Evolutionary conservation across 30 jellyfish, hydroid and myxozoan species (phyloP), one percentile per base, ranked within the genome.

Genomic region (Hydractinia symbiolongicarpus): DNA sequence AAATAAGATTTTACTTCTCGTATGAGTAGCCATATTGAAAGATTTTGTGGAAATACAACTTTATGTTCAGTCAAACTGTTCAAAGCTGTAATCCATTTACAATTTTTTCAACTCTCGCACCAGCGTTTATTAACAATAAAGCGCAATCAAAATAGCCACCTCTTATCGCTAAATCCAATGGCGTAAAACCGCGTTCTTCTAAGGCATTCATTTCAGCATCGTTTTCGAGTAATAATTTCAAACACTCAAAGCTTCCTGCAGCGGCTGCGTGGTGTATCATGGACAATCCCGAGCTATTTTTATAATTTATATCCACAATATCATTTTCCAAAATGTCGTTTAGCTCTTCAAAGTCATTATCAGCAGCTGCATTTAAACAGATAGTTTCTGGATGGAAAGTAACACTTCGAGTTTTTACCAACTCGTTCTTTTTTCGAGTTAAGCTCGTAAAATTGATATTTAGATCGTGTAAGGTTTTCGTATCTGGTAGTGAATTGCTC

Each of bases 61-160:
- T 30, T 30, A 30, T 30, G 44, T 30, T 30, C 44, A 30, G 44
- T 30, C 44, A 30, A 30, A 30, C 44, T 30, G 2, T 30, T 30
- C 74, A 64, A 7, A n/a, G 17, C 74, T 64, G 74, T 2, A 64
- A 51, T 64, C 74, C 74, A 13, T 64, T 64, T 6, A 64, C 74
- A 0, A 64, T 6, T 4, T 64, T 64, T 64, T 64, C 74, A 44
- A 64, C 74, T 44, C 74, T 44, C 8, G 74, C 74, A 0, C 74
- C 74, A 6, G 74, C 74, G 16, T 64, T 64, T n/a, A 64, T 64
- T 13, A 64, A 4, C 40, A 64, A n/a, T 1, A 64, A 51, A 6
- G 74, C 74, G 74, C 74, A 64, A 64, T 64, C 74, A 4, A 64
- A 64, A 64, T 64, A 64, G 7, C 74, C 74, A 64, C 74, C 74